Base-by-base conservation (phyloP, 2,113 vertebrate species). In the Laterallus jamaicensis region DNA sequence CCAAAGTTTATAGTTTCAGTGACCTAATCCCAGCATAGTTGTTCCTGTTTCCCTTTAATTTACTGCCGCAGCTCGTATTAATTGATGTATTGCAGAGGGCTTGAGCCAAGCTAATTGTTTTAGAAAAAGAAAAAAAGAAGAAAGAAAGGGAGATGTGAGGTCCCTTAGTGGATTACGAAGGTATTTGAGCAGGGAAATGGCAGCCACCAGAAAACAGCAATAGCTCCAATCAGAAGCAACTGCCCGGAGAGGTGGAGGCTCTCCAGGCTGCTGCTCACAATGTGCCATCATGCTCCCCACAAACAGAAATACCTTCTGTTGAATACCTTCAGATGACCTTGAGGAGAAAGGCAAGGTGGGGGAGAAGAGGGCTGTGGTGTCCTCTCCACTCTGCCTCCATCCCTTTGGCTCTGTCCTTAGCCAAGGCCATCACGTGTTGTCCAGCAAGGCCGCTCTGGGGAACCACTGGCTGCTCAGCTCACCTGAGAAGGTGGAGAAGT, bases 41-140 rank as follows among this genome's bases (percentile, higher is more conserved):
- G 92, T 96, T 95, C 88, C 98, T 97, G 97, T 93, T 98, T 97
- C 77, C 96, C 95, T 71, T 29, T 97, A 95, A 98, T 97, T 98
- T 95, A 96, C 82, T 93, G 92, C 76, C 8, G 32, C 8, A 39
- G 83, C 89, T 87, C 69, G 56, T 80, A 88, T 96, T 97, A 98
- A 97, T 69, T 95, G 97, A 97, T 82, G 94, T 78, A 96, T 90
- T 96, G 94, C 97, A 95, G 93, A 98, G 97, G 90, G 96, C 64
- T 69, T 90, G 96, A 98, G 96, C 95, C 68, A 40, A 90, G 92
- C 88, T 97, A 97, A 98, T 97, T 96, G 98, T 96, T 98, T 97
- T 97, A 97, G 84, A 89, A 94, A 71, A 95, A 71, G 71, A 60
- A 82, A 92, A 83, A 76, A 97, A 56, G 62, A 78, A 95, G 93